Percentiles rank a stretch among this genome's conserved stretches.
Conservation (phyloP, 2,888 invertebrate genomes). For the Phyto melanocephala region DNA sequence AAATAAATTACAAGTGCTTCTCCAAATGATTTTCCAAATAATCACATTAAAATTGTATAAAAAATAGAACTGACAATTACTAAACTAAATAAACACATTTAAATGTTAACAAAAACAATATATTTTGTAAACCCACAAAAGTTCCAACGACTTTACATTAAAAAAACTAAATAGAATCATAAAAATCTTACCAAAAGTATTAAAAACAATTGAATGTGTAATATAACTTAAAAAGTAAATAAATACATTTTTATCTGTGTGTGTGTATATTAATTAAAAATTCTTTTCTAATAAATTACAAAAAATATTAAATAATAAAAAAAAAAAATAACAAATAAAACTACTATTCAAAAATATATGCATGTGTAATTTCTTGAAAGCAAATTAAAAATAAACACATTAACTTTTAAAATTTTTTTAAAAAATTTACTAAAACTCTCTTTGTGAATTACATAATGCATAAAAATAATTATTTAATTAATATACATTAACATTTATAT, state of each 20-base stretch:
- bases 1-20: conserved; percentile 24
- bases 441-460: conserved; percentile 46
- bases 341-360: conserved; percentile 38
- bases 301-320: conserved; percentile 20
- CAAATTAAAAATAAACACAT: conserved; percentile 12
- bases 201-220: conserved; percentile 41
- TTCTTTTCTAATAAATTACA: conserved; percentile 39
- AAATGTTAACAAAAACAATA: neutral
- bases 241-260: conserved; percentile 32
- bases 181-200: conserved; percentile 39
- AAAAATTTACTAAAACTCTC: conserved; percentile 40
- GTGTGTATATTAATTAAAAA: conserved; percentile 46
- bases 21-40: neutral
- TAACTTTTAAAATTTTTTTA: conserved; percentile 36
- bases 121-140: conserved; percentile 26
- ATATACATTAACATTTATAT: conserved; percentile 11
- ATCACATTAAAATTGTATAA: conserved; percentile 32
- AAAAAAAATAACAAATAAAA: conserved; percentile 30
- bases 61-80: conserved; percentile 23
- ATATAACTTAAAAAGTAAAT: conserved; percentile 11
- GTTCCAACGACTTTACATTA: conserved; percentile 35
- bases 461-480: conserved; percentile 16
- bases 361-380: conserved; percentile 56
- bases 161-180: neutral
- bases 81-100: neutral